Evolutionary conservation across 2,888 invertebrate species (phyloP).

Genomic region (Chrysina gloriosa): DNA sequence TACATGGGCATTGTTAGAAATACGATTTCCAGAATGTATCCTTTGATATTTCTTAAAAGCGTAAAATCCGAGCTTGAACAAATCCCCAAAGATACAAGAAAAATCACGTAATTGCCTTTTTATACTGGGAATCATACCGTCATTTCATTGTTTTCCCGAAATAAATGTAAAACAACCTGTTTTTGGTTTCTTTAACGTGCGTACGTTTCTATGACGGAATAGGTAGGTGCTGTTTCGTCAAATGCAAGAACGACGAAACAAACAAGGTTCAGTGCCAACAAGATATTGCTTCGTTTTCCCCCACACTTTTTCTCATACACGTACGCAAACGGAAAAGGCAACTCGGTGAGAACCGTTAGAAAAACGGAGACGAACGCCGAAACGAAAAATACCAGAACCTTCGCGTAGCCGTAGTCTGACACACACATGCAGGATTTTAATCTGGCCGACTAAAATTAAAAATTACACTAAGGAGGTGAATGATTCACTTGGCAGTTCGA

Average conservation of each 20-base stretch:
- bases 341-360: background rate
- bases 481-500: constrained; percentile 37
- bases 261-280: constrained; percentile 35
- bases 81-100: background rate
- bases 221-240: constrained; percentile 12
- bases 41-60: background rate
- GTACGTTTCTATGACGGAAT: constrained; percentile 29
- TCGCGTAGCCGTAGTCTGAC: constrained; percentile 32
- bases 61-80: background rate
- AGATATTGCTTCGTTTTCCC: constrained; percentile 23
- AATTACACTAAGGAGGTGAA: constrained; percentile 34
- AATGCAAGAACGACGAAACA: constrained; percentile 30
- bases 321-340: constrained; percentile 10
- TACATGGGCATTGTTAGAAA: too few relatives aligned
- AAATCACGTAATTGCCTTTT: background rate
- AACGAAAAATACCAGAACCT: constrained; percentile 30
- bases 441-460: constrained; percentile 34
- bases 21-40: too few relatives aligned
- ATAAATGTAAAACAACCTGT: constrained; percentile 31
- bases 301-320: constrained; percentile 19
- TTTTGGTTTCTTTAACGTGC: constrained; percentile 25
- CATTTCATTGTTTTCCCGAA: constrained; percentile 28
- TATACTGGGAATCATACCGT: background rate
- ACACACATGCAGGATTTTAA: constrained; percentile 32
- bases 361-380: background rate